Conservation (phyloP, 1,140 invertebrate genomes). For the Neodiprion pinetum region DNA sequence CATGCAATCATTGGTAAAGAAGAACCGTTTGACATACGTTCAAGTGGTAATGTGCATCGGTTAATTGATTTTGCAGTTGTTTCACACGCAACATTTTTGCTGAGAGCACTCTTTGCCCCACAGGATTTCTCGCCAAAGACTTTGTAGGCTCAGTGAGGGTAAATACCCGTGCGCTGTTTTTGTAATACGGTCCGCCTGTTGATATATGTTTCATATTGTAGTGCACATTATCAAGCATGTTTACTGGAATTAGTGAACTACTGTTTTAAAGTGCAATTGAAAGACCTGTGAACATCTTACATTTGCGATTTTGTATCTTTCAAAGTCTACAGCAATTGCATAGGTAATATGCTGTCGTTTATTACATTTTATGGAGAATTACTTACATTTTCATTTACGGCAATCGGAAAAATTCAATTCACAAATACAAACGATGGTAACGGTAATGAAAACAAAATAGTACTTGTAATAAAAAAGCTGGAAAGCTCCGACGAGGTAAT, state of each 20-base stretch:
- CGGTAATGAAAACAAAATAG: no score
- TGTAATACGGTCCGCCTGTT: constrained; percentile 56
- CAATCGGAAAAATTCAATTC: no score
- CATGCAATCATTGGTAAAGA: not conserved
- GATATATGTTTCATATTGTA: constrained; percentile 21
- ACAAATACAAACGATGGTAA: no score
- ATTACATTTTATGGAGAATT: no score
- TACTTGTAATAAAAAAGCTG: no score
- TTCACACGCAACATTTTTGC: constrained; percentile 78
- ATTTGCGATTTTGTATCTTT: constrained; percentile 1
- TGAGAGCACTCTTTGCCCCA: constrained; percentile 75
- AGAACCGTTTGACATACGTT: constrained; percentile 62
- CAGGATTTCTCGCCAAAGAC: constrained; percentile 55
- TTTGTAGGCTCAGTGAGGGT: constrained; percentile 44
- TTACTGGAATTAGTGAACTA: constrained; percentile 57
- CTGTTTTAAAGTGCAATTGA: constrained; percentile 49
- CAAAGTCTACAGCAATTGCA: no score
- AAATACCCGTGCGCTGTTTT: constrained; percentile 51
- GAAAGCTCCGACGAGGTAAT: no score
- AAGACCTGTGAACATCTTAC: no score
- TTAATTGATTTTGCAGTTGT: constrained; percentile 79
- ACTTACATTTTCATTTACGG: no score
- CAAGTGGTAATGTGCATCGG: constrained; percentile 79
- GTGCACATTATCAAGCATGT: constrained; percentile 18
- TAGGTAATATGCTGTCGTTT: no score